Conservation (phyloP, 2,113 vertebrate genomes). For the Hemiprocne comata region DNA sequence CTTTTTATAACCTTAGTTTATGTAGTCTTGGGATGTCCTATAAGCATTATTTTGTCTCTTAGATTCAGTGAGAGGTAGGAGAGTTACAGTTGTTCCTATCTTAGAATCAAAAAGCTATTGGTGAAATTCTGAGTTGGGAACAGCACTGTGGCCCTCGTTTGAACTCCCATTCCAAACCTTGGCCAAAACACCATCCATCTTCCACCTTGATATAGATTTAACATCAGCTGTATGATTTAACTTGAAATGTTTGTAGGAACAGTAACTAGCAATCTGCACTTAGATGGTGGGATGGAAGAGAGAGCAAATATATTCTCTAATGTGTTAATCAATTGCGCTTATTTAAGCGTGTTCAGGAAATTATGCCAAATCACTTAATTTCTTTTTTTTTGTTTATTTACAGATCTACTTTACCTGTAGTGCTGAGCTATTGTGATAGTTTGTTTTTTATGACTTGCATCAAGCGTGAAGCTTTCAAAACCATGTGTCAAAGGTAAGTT, state of each 20-base stretch:
- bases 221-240: background rate
- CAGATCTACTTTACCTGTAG: conserved; percentile 17
- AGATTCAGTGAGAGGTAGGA: background rate
- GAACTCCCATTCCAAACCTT: background rate
- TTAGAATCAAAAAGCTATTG: background rate
- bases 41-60: background rate
- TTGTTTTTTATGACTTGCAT: background rate
- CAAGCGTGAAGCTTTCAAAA: background rate
- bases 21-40: background rate
- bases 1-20: background rate
- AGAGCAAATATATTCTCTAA: background rate
- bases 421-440: background rate
- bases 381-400: conserved; percentile 9
- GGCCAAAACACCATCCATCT: background rate
- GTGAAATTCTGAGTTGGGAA: background rate
- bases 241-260: background rate
- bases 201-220: background rate
- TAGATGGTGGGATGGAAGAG: background rate
- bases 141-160: background rate
- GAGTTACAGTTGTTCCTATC: background rate
- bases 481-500: conserved; percentile 28
- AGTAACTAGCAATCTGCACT: background rate
- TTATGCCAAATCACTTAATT: background rate
- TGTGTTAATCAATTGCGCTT: background rate
- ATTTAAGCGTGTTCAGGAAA: background rate